These are phyloP conservation scores for Pseudomyrmex gracilis DNA, from an alignment of 1,140 invertebrate genomes.

Conservation along the genomic window DNA sequence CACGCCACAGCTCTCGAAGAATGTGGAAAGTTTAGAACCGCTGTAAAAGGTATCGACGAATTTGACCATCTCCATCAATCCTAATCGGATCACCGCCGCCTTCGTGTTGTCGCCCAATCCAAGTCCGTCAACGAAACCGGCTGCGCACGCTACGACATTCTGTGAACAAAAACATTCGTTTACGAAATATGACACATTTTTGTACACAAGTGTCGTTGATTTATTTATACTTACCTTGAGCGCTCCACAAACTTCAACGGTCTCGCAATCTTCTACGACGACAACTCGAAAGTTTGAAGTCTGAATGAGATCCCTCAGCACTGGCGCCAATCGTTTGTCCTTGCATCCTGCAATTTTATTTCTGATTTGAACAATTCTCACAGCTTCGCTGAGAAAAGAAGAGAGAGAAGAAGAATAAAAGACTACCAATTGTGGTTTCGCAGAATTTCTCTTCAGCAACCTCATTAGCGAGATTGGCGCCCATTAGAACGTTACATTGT, in stretches of 20 bases:
- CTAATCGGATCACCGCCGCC: slow-evolving; percentile 93
- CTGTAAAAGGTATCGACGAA: slow-evolving; percentile 89
- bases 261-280: slow-evolving; percentile 91
- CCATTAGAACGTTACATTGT: slow-evolving; percentile 92
- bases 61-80: slow-evolving; percentile 92
- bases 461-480: slow-evolving; percentile 94
- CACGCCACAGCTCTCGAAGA: slow-evolving; percentile 94
- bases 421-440: slow-evolving; percentile 94
- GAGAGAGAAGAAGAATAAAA: background rate
- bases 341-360: slow-evolving; percentile 85
- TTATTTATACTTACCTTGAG: slow-evolving; percentile 87
- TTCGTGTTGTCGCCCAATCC: slow-evolving; percentile 94
- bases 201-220: too few species aligned
- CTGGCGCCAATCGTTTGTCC: slow-evolving; percentile 86
- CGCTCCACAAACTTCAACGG: slow-evolving; percentile 94
- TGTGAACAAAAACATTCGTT: slow-evolving; percentile 76
- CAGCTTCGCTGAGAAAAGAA: too few species aligned
- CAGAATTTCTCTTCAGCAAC: slow-evolving; percentile 92
- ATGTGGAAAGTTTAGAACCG: slow-evolving; percentile 89
- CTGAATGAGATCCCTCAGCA: slow-evolving; percentile 91
- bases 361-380: background rate
- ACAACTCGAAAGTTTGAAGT: slow-evolving; percentile 93
- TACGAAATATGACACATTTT: background rate
- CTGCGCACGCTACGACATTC: slow-evolving; percentile 94
- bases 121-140: slow-evolving; percentile 93